Conservation (phyloP, 2,888 invertebrate species). For the Morpho deidamia region DNA sequence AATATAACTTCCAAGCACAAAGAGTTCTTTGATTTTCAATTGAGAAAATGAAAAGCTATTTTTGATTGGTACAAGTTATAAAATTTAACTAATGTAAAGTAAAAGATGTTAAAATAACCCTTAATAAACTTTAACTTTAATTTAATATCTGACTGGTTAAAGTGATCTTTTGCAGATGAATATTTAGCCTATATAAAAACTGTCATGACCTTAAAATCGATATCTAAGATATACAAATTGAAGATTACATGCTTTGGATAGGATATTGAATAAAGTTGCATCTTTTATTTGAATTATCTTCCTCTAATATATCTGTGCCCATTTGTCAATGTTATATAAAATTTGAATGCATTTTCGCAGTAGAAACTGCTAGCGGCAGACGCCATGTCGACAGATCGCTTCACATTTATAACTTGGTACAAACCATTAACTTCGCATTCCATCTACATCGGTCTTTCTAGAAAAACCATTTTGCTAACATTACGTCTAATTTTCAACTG, state of each 20-base stretch:
- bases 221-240: background rate
- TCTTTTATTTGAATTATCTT: no score
- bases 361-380: background rate
- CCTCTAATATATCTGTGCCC: no score
- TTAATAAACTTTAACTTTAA: no score
- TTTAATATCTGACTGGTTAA: no score
- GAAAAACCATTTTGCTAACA: conserved; percentile 13
- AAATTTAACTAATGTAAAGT: no score
- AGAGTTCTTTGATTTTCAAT: conserved; percentile 26
- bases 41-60: conserved; percentile 25
- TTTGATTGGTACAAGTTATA: conserved; percentile 16
- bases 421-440: conserved; percentile 20
- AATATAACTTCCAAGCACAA: conserved; percentile 16
- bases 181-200: no score
- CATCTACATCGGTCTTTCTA: conserved; percentile 20
- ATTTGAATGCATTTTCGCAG: background rate
- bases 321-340: background rate
- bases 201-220: background rate
- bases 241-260: no score
- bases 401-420: conserved; percentile 13
- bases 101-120: no score
- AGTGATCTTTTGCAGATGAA: no score
- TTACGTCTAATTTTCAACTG: conserved; percentile 10
- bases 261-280: no score
- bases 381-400: conserved; percentile 8